A percentile compares a stretch with the other conserved stretches of the same genome.
Conservation (phyloP, 1,140 invertebrate species). For the Megathymus violae region DNA sequence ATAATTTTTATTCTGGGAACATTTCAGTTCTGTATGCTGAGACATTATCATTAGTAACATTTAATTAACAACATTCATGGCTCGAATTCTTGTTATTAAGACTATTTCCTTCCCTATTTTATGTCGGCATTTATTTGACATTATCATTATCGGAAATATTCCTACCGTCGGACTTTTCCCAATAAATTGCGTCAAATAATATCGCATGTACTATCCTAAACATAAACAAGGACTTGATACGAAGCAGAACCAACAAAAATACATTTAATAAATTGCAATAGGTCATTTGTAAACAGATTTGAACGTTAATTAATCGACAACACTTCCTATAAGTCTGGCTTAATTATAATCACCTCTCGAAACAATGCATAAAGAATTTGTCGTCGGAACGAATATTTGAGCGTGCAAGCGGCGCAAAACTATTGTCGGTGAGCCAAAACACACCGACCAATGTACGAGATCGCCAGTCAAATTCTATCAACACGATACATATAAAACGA, state of each 20-base stretch:
- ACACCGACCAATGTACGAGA: slow-evolving; percentile 51
- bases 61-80: too few species aligned
- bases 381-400: slow-evolving; percentile 53
- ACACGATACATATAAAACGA: slow-evolving; percentile 64
- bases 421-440: slow-evolving; percentile 66
- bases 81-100: too few species aligned
- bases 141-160: too few species aligned
- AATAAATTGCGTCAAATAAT: too few species aligned
- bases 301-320: slow-evolving; percentile 10
- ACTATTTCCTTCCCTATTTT: too few species aligned
- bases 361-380: slow-evolving; percentile 51
- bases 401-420: slow-evolving; percentile 40
- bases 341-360: slow-evolving; percentile 7
- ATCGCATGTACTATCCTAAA: not conserved
- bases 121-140: too few species aligned
- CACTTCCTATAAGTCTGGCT: slow-evolving; percentile 27
- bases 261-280: slow-evolving; percentile 17
- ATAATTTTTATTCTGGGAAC: too few species aligned
- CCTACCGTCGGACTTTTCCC: too few species aligned
- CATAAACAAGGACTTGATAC: not conserved
- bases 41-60: too few species aligned
- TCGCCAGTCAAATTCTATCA: slow-evolving; percentile 71
- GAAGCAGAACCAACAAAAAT: not conserved
- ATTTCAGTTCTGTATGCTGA: too few species aligned
- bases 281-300: slow-evolving; percentile 5